phyloP scores from a whole-genome alignment of 2,888 invertebrate species.

The Mystacides longicornis region DNA sequence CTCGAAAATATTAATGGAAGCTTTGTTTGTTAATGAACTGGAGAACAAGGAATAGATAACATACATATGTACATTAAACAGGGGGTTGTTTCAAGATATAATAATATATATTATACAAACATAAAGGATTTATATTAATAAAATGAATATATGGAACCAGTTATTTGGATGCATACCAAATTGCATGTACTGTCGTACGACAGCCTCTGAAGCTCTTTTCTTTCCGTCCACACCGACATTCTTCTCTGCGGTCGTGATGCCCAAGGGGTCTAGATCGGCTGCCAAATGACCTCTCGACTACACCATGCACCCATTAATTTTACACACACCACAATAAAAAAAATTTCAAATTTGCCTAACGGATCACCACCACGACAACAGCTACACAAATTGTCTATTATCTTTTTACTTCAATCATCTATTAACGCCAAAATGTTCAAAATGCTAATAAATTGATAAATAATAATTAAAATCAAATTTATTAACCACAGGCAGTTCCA shows the following conservation, averaged over 20 bases:
- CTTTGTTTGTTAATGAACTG: too few species aligned
- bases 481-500: too few species aligned
- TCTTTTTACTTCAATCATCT: too few species aligned
- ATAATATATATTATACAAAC: too few species aligned
- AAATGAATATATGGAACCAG: background rate
- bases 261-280: slow-evolving; percentile 89
- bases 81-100: too few species aligned
- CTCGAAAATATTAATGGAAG: too few species aligned
- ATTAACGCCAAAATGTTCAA: too few species aligned
- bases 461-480: too few species aligned
- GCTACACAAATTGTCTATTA: background rate
- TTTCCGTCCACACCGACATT: slow-evolving; percentile 22
- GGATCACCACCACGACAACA: background rate
- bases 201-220: slow-evolving; percentile 42
- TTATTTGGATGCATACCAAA: slow-evolving; percentile 41
- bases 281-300: slow-evolving; percentile 92
- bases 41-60: too few species aligned
- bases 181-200: slow-evolving; percentile 50
- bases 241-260: slow-evolving; percentile 71
- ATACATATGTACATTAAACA: too few species aligned
- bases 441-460: too few species aligned
- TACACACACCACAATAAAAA: background rate
- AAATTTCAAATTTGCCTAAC: background rate
- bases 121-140: too few species aligned
- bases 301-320: slow-evolving; percentile 20